Conservation (phyloP, 37 sponge, comb jelly and placozoan genomes). For the Agelas oroides region DNA sequence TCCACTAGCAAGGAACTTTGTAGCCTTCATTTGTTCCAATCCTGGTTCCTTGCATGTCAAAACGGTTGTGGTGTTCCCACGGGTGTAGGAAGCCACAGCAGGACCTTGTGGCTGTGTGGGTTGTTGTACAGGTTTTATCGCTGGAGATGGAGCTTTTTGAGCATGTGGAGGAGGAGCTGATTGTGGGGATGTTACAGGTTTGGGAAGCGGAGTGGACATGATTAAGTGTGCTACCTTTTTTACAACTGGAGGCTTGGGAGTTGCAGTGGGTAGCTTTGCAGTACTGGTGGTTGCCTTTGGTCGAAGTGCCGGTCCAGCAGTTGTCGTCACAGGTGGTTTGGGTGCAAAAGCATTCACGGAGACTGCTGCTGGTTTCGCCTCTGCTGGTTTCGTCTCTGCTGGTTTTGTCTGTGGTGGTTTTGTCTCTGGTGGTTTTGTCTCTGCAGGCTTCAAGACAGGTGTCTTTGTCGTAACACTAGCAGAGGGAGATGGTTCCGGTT, state of each 20-base stretch:
- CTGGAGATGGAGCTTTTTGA: neutral
- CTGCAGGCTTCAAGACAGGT: neutral
- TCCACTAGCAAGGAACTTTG: slow-evolving; percentile 39
- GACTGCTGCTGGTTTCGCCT: neutral
- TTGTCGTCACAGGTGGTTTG: too few species aligned
- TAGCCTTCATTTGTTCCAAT: slow-evolving; percentile 52
- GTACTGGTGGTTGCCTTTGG: neutral
- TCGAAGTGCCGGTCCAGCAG: too few species aligned
- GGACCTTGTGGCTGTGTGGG: neutral
- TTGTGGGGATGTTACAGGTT: neutral
- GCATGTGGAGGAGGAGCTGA: neutral
- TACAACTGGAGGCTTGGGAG: neutral
- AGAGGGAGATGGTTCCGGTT: neutral
- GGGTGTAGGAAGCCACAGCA: slow-evolving; percentile 15
- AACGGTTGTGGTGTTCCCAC: slow-evolving; percentile 31
- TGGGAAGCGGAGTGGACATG: too few species aligned
- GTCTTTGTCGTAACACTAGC: too few species aligned
- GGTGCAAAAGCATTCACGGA: too few species aligned
- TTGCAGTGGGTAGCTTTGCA: neutral
- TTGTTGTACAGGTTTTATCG: neutral
- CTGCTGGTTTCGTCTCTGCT: neutral
- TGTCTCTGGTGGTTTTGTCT: too few species aligned
- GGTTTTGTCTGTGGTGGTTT: neutral
- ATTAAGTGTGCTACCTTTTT: too few species aligned
- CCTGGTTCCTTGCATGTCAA: slow-evolving; percentile 50